A percentile compares a stretch with the other conserved stretches of the same genome.
Conservation (phyloP, 2,797 vertebrate species). For the Fundulus diaphanus region DNA sequence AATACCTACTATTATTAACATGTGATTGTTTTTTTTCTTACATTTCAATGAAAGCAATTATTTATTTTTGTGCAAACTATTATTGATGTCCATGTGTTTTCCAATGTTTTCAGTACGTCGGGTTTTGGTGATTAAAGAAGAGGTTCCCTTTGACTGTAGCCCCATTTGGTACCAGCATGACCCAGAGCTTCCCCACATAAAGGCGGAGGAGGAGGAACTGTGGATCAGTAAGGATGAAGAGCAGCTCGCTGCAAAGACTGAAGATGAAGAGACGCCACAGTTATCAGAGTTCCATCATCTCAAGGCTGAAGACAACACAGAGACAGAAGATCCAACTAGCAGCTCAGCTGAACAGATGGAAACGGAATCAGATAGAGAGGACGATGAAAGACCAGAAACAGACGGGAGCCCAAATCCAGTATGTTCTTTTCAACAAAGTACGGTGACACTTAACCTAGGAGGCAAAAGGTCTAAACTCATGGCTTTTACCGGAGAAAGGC, state of each 20-base stretch:
- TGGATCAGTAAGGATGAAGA: constrained; percentile 1
- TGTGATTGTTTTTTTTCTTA: background rate
- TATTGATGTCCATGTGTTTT: background rate
- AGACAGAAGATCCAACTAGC: background rate
- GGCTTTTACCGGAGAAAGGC: constrained; percentile 2
- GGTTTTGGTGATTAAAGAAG: background rate
- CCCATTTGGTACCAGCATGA: background rate
- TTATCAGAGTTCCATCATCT: background rate
- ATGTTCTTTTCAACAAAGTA: background rate
- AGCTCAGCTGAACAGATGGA: background rate
- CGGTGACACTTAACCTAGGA: background rate
- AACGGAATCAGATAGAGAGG: background rate
- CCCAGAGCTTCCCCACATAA: background rate
- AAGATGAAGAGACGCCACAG: background rate
- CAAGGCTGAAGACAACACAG: background rate
- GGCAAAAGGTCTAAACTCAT: background rate
- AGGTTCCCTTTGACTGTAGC: background rate
- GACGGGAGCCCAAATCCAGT: background rate
- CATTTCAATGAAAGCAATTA: background rate
- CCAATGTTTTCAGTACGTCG: background rate
- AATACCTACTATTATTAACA: background rate
- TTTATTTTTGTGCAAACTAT: background rate
- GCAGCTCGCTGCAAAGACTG: background rate
- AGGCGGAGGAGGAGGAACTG: background rate
- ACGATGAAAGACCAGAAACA: background rate